These are phyloP conservation scores for Astyanax mexicanus DNA, from an alignment of 2,797 vertebrate species.

Conservation along the genomic window DNA sequence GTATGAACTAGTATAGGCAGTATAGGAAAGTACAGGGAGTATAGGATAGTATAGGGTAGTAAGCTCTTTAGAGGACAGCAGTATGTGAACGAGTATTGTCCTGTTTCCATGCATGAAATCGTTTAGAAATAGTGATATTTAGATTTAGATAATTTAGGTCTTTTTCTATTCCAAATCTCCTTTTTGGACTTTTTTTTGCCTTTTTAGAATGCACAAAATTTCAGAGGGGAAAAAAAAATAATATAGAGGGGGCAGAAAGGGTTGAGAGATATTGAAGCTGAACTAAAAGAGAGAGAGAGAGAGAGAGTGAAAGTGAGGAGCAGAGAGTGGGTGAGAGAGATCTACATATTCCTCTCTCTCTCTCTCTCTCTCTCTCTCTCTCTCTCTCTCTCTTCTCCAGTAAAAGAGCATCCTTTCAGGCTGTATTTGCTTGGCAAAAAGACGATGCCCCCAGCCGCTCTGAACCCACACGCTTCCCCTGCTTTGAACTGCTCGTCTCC, in stretches of 20 bases:
- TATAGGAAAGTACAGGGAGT: no score
- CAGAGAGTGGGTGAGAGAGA: neutral
- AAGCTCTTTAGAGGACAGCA: no score
- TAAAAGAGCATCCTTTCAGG: conserved; percentile 33
- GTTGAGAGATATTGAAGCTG: conserved; percentile 16
- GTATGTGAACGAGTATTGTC: no score
- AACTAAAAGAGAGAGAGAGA: neutral
- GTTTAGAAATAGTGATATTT: no score
- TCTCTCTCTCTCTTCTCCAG: conserved; percentile 32
- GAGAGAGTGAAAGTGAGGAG: conserved; percentile 5
- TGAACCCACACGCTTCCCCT: conserved; percentile 51
- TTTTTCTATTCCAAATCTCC: no score
- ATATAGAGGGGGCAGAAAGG: neutral
- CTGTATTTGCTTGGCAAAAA: conserved; percentile 52
- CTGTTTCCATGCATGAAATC: no score
- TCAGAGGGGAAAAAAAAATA: neutral
- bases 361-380: conserved; percentile 20
- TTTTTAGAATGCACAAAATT: no score
- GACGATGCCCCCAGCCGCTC: conserved; percentile 17
- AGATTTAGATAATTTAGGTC: no score
- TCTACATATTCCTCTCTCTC: conserved; percentile 12
- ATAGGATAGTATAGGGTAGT: no score
- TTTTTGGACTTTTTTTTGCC: no score
- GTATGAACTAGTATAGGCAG: no score
- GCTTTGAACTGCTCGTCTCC: conserved; percentile 45